Base-by-base conservation (phyloP, 1,140 invertebrate genomes). In the Gryon sp. region DNA sequence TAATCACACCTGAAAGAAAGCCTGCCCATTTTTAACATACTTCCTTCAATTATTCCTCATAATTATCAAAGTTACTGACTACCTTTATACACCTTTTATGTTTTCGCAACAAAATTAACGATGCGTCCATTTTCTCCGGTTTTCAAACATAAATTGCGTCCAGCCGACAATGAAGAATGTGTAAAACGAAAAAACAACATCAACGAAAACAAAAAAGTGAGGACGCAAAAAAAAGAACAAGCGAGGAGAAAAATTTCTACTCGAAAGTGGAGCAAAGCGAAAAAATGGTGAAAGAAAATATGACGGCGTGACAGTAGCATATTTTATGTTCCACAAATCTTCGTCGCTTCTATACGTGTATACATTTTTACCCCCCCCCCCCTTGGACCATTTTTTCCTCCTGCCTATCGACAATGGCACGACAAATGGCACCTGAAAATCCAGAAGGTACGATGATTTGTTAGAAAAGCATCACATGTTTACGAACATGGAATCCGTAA, bases 61-160 rank as follows among this genome's bases (percentile, higher is more conserved):
- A 69, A 76, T 76, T 76, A 65, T 60, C 65, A 76, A 65, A 59
- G 65, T 60, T 52, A 19, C 18, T 41, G 22, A 52, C 57, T 19
- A 53, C 59, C 59, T 65, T 69, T 53, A 45, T 66, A 52, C 62
- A 70, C 50, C 59, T 76, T 70, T 66, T 60, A 60, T 66, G 65
- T 70, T 63, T 69, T 65, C 50, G 65, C 62, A 69, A 69, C 73
- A 65, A 70, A 70, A 76, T 76, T 70, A 70, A 69, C 73, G 73
- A 40, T 32, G 40, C 65, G 50, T 70, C 50, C 65, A 63, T 62
- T 76, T 63, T 41, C 28, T 40, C 32, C 40, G 30, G 55, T 76
- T 62, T 63, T 53, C 48, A 28, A 63, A 76, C 62, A 63, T 62
- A 68, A 76, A 76, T 76, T 66, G 48, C 43, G 41, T 28, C 36